Percentiles rank a stretch among this genome's conserved stretches.
Conservation (phyloP, 2,888 invertebrate genomes). For the Entomobrya proxima region DNA sequence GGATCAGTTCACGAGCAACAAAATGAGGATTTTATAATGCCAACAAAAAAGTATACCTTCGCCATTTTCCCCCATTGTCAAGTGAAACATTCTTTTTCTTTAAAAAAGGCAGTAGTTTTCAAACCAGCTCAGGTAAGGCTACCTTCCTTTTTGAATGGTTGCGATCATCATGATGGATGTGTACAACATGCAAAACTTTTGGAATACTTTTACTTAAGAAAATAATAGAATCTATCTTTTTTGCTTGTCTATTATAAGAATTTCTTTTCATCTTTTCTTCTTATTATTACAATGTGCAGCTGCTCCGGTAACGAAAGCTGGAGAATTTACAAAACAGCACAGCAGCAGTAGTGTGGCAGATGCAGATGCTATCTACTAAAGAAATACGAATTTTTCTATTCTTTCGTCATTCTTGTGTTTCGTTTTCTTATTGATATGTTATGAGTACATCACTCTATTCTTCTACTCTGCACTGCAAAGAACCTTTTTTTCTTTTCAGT, state of each 20-base stretch:
- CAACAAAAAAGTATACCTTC: conserved; percentile 29
- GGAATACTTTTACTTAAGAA: neutral
- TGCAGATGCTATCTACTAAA: conserved; percentile 33
- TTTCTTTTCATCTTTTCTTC: neutral
- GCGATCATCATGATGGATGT: neutral
- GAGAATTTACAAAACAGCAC: conserved; percentile 3
- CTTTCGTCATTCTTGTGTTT: neutral
- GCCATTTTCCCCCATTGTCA: conserved; percentile 16
- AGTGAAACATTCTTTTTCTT: neutral
- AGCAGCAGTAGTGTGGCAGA: too few relatives aligned
- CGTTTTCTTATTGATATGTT: conserved; percentile 14
- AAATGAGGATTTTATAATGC: conserved; percentile 9
- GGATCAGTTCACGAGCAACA: neutral
- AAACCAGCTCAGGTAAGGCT: neutral
- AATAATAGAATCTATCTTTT: too few relatives aligned
- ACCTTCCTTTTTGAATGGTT: too few relatives aligned
- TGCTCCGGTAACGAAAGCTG: conserved; percentile 24
- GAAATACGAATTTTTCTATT: neutral
- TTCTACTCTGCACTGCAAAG: neutral
- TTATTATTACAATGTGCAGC: conserved; percentile 5
- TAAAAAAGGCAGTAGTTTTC: neutral
- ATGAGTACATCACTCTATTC: neutral
- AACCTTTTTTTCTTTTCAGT: neutral
- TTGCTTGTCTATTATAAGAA: conserved; percentile 27
- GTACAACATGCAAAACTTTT: conserved; percentile 4